These are phyloP conservation scores for Morpho deidamia DNA, from an alignment of 2,888 invertebrate genomes.

Conservation along the genomic window DNA sequence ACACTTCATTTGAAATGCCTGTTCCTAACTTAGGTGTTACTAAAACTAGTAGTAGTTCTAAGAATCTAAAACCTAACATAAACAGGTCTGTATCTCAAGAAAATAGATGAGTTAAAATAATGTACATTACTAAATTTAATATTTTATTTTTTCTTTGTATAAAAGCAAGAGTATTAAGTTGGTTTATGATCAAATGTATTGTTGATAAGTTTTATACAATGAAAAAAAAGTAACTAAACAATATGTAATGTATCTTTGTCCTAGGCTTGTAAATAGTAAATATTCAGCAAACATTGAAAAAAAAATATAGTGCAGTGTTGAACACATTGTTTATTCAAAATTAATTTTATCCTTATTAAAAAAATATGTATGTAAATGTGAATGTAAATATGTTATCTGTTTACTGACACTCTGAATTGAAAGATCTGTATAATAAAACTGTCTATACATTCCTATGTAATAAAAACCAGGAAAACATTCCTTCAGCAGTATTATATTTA, in stretches of 20 bases:
- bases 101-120: conserved; percentile 56
- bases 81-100: conserved; percentile 64
- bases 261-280: conserved; percentile 14
- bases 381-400: background rate
- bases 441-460: background rate
- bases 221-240: background rate
- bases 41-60: conserved; percentile 43
- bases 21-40: conserved; percentile 27
- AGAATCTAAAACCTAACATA: conserved; percentile 49
- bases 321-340: background rate
- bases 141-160: conserved; percentile 10
- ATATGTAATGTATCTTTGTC: background rate
- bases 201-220: background rate
- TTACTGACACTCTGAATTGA: background rate
- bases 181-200: background rate
- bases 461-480: conserved; percentile 5
- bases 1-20: conserved; percentile 54
- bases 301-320: background rate
- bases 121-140: background rate
- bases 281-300: background rate
- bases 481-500: conserved; percentile 20
- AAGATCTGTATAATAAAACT: background rate
- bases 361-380: background rate
- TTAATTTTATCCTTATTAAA: background rate
- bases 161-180: background rate